These are phyloP conservation scores for Epinephelus awoara DNA, from an alignment of 2,797 vertebrate species.

Conservation along the genomic window DNA sequence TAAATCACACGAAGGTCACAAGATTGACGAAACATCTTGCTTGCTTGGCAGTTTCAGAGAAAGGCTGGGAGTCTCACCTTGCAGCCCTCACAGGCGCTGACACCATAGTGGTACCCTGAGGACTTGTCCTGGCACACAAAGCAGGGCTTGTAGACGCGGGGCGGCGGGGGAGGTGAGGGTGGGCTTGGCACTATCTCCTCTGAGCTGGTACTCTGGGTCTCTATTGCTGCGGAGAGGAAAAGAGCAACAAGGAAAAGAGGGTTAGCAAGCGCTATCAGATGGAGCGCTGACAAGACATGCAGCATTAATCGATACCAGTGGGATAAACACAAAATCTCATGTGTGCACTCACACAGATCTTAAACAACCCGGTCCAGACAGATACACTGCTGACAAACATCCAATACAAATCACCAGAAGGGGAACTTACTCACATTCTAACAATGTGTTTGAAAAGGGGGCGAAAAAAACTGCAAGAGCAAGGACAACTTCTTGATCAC, in stretches of 20 bases:
- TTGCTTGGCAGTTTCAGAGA: conserved; percentile 69
- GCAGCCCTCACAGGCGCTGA: conserved; percentile 97
- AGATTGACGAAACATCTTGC: conserved; percentile 63
- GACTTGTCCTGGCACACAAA: conserved; percentile 98
- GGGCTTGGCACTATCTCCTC: conserved; percentile 95
- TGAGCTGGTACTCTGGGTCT: conserved; percentile 95
- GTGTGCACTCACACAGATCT: conserved; percentile 24
- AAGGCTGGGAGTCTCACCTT: conserved; percentile 87
- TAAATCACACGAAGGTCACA: conserved; percentile 54
- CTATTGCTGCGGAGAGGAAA: conserved; percentile 85
- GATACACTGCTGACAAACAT: conserved; percentile 19
- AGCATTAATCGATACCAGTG: conserved; percentile 59
- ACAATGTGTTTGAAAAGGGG: background rate
- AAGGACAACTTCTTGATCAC: conserved; percentile 42
- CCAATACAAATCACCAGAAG: conserved; percentile 44
- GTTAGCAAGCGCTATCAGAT: conserved; percentile 62
- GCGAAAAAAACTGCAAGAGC: background rate
- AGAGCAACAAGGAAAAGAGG: conserved; percentile 48
- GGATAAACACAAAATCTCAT: conserved; percentile 50
- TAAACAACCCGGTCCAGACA: conserved; percentile 19
- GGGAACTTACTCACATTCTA: conserved; percentile 18
- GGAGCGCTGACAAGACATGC: conserved; percentile 45
- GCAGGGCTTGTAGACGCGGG: conserved; percentile 96
- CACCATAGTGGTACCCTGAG: conserved; percentile 96
- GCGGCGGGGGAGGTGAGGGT: conserved; percentile 92